Conservation (phyloP, 2,113 vertebrate species). For the Coregonus clupeaformis region DNA sequence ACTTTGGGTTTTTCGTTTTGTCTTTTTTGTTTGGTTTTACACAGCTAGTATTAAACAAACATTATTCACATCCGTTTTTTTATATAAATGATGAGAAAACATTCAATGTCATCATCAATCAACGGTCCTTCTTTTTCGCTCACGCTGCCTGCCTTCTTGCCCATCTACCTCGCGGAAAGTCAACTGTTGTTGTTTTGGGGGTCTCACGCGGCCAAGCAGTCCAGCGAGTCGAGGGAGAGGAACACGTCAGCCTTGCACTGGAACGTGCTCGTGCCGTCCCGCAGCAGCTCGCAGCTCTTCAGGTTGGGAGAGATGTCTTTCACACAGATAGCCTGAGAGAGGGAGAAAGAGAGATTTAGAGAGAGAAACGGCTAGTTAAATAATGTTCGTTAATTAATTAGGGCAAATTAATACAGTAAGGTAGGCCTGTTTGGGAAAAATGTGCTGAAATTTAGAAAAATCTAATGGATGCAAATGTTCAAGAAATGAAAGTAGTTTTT, state of each 20-base stretch:
- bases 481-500: too few relatives aligned
- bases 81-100: conserved; percentile 45
- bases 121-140: conserved; percentile 8
- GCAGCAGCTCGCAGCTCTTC: conserved; percentile 76
- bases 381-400: not conserved
- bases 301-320: conserved; percentile 74
- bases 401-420: not conserved
- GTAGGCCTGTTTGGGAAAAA: not conserved
- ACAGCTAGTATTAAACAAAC: conserved; percentile 48
- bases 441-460: too few relatives aligned
- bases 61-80: conserved; percentile 37
- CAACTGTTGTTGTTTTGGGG: not conserved
- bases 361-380: not conserved
- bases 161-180: not conserved
- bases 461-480: too few relatives aligned
- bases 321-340: conserved; percentile 73
- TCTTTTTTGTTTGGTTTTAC: conserved; percentile 31
- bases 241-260: conserved; percentile 77
- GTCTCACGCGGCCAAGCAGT: conserved; percentile 66
- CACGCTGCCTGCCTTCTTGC: not conserved
- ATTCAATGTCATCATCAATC: conserved; percentile 66
- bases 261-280: conserved; percentile 66
- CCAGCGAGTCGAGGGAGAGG: conserved; percentile 69
- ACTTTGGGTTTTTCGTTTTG: conserved; percentile 30
- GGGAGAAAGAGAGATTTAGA: too few relatives aligned